These are phyloP conservation scores for Acanthopleura granulata DNA, from an alignment of 2,888 invertebrate species.

Conservation along the genomic window DNA sequence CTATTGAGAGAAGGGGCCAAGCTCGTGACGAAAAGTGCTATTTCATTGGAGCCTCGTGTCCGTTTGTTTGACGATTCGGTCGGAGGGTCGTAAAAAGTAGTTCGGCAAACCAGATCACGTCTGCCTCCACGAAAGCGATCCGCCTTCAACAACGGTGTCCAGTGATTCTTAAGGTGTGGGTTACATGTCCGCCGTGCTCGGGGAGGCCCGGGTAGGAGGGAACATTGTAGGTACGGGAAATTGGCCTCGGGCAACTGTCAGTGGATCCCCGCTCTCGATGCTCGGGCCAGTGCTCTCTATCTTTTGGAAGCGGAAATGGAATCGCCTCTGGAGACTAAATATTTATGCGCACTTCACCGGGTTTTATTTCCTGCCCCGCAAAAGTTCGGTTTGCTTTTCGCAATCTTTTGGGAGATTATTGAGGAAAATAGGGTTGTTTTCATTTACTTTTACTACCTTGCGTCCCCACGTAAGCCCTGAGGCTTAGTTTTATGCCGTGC, in stretches of 20 bases:
- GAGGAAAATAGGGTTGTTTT: conserved; percentile 13
- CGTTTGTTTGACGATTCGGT: neutral
- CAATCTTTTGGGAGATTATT: neutral
- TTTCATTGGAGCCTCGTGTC: neutral
- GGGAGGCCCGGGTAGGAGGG: neutral
- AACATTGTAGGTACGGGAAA: neutral
- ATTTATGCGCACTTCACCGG: neutral
- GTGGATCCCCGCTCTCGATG: neutral
- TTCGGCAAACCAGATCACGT: too few relatives aligned
- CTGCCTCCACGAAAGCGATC: neutral
- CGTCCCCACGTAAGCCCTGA: too few relatives aligned
- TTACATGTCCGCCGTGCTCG: neutral
- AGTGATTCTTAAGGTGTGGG: neutral
- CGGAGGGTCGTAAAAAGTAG: neutral
- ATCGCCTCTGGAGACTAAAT: neutral
- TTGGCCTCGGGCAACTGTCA: neutral
- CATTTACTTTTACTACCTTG: conserved; percentile 14
- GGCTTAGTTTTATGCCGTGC: too few relatives aligned
- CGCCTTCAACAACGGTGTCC: neutral
- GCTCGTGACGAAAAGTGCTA: neutral
- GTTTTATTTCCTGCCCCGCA: conserved; percentile 2
- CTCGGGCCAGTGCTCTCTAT: neutral
- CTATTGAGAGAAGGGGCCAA: neutral
- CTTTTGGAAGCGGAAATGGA: conserved; percentile 2
- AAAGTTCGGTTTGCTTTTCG: neutral